Percentiles rank a stretch among this genome's conserved stretches.
These are phyloP conservation scores for Crenichthys baileyi DNA, from an alignment of 2,797 vertebrate species.

Conservation along the genomic window DNA sequence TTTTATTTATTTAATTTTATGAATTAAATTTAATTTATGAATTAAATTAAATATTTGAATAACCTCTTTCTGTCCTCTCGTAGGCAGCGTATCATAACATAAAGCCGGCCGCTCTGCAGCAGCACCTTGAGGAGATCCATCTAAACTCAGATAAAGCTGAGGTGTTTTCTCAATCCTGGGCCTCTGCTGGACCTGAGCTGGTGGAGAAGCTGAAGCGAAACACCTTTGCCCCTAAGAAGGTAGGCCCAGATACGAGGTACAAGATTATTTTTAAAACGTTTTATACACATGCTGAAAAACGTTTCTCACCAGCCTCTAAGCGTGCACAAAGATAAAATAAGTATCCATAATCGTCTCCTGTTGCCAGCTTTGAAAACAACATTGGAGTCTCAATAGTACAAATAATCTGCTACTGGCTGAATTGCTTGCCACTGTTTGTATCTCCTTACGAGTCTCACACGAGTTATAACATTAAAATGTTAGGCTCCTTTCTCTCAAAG, in stretches of 20 bases:
- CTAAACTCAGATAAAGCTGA: constrained; percentile 87
- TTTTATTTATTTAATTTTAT: background rate
- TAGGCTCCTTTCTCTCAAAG: constrained; percentile 29
- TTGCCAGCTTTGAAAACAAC: constrained; percentile 15
- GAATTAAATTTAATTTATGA: background rate
- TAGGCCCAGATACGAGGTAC: constrained; percentile 59
- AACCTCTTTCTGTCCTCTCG: background rate
- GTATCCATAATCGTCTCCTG: background rate
- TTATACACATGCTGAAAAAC: background rate
- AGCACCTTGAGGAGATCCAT: constrained; percentile 88
- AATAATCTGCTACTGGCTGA: constrained; percentile 29
- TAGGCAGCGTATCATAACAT: constrained; percentile 94
- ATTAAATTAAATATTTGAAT: background rate
- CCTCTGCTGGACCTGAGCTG: constrained; percentile 85
- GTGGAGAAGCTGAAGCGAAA: constrained; percentile 90
- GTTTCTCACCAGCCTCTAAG: background rate
- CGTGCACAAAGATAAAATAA: background rate
- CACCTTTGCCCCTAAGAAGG: constrained; percentile 91
- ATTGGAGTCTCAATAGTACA: constrained; percentile 1
- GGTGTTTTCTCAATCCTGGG: constrained; percentile 87
- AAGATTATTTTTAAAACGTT: background rate
- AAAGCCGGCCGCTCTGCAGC: constrained; percentile 87
- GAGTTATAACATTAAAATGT: constrained; percentile 37
- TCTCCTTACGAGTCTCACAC: constrained; percentile 18
- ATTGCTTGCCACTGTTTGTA: constrained; percentile 8